Conservation (phyloP, 2,888 invertebrate species). For the Agrotis ipsilon region DNA sequence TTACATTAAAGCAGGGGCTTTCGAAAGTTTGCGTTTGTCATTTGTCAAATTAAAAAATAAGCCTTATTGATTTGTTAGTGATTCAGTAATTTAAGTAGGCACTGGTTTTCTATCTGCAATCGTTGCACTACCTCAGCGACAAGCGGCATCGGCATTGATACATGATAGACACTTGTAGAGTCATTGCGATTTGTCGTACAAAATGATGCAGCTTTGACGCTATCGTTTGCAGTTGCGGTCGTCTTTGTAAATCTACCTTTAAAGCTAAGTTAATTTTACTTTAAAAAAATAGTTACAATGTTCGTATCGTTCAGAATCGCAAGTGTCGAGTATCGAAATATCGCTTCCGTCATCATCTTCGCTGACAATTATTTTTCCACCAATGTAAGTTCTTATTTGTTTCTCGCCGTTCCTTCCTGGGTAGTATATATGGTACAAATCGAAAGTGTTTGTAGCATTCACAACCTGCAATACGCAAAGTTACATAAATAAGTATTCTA, state of each 20-base stretch:
- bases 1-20: background rate
- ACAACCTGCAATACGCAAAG: constrained; percentile 3
- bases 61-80: no score
- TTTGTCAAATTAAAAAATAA: background rate
- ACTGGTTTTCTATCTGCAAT: background rate
- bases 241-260: background rate
- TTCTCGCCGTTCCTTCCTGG: background rate
- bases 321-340: background rate
- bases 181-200: background rate
- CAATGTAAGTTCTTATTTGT: constrained; percentile 14
- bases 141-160: background rate
- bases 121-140: background rate
- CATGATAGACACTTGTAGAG: background rate
- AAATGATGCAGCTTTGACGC: background rate
- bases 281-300: constrained; percentile 16
- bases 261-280: background rate
- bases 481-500: background rate
- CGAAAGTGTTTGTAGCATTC: constrained; percentile 23
- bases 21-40: background rate
- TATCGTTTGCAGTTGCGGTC: background rate
- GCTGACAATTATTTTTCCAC: constrained; percentile 9
- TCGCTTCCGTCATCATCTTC: background rate
- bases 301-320: constrained; percentile 13
- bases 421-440: constrained; percentile 22
- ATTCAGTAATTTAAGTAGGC: background rate